Conservation (phyloP, 2,888 invertebrate genomes). For the Thymelicus acteon region DNA sequence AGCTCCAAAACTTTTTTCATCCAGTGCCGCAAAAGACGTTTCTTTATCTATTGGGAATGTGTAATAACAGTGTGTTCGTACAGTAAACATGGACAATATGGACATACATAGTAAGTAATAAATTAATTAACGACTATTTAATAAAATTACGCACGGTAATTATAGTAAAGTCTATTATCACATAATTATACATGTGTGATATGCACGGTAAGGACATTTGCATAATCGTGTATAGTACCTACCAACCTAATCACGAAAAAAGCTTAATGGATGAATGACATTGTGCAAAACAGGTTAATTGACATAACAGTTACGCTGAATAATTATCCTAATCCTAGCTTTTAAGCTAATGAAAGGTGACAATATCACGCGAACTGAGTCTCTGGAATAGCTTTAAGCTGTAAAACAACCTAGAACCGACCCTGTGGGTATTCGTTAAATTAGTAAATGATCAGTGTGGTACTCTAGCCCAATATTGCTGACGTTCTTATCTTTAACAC, state of each 20-base stretch:
- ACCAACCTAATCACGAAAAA: constrained; percentile 25
- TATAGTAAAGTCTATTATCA: background rate
- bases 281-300: constrained; percentile 17
- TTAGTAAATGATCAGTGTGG: constrained; percentile 21
- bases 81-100: too few species aligned
- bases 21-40: too few species aligned
- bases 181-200: background rate
- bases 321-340: constrained; percentile 45
- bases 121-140: background rate
- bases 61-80: too few species aligned
- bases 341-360: constrained; percentile 48
- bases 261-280: constrained; percentile 19
- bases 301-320: constrained; percentile 34
- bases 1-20: too few species aligned
- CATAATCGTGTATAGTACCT: constrained; percentile 5
- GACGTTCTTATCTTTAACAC: too few species aligned
- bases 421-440: background rate
- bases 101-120: background rate
- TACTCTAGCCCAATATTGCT: background rate
- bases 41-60: too few species aligned
- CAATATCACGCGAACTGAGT: constrained; percentile 44
- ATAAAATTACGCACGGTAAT: background rate
- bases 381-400: constrained; percentile 28
- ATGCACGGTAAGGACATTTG: constrained; percentile 5
- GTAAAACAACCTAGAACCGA: background rate